A percentile compares a stretch with the other conserved stretches of the same genome.
Conservation (phyloP, 2,113 vertebrate genomes). For the Psophia crepitans region DNA sequence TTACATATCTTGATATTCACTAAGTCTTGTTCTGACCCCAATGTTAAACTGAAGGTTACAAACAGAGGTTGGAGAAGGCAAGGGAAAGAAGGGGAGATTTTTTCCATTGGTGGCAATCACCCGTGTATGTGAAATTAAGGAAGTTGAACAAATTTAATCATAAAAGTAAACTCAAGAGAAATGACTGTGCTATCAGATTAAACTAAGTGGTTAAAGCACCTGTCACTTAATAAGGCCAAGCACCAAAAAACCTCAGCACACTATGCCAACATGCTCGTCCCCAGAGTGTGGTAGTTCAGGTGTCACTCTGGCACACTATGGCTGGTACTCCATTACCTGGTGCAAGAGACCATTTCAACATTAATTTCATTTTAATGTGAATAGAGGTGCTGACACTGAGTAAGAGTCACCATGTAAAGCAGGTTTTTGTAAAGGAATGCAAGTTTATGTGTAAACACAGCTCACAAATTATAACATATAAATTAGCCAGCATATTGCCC, state of each 20-base stretch:
- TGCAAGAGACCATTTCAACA: background rate
- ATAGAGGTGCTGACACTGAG: background rate
- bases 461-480: background rate
- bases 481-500: background rate
- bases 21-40: background rate
- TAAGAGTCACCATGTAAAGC: background rate
- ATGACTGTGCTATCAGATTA: background rate
- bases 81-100: background rate
- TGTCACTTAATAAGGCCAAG: background rate
- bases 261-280: background rate
- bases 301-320: rapidly evolving
- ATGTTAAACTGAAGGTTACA: background rate
- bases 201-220: background rate
- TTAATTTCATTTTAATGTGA: background rate
- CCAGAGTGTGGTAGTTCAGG: background rate
- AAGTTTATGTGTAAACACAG: background rate
- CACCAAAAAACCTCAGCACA: background rate
- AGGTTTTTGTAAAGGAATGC: background rate
- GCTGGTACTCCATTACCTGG: background rate
- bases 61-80: background rate
- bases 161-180: background rate
- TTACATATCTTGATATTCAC: background rate
- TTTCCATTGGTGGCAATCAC: background rate
- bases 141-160: background rate
- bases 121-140: background rate